These are phyloP conservation scores for Dermolepida albohirtum DNA, from an alignment of 2,888 invertebrate species.

Conservation along the genomic window DNA sequence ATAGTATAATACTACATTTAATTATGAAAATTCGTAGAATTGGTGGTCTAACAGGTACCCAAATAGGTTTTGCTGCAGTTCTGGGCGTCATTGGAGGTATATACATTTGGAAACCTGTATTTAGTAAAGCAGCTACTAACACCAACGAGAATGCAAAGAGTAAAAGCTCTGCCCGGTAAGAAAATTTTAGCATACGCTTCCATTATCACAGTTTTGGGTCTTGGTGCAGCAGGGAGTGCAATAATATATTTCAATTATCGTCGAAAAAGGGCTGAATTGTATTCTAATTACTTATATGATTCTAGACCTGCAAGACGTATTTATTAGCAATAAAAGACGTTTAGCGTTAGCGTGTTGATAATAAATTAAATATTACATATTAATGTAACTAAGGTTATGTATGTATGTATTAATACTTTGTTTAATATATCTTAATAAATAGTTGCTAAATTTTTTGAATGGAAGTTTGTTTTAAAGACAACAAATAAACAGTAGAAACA, in stretches of 20 bases:
- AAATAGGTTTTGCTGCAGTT: constrained; percentile 56
- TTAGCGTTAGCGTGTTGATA: too few species aligned
- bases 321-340: background rate
- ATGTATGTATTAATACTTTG: too few species aligned
- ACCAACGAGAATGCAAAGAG: constrained; percentile 4
- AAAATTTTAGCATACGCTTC: constrained; percentile 1
- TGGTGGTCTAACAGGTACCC: constrained; percentile 55
- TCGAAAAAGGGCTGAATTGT: constrained; percentile 16
- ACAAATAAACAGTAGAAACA: too few species aligned
- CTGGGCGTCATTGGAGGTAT: constrained; percentile 59
- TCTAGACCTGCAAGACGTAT: constrained; percentile 18
- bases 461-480: too few species aligned
- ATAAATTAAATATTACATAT: too few species aligned
- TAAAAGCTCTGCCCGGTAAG: constrained; percentile 4
- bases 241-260: background rate
- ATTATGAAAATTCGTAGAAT: constrained; percentile 58
- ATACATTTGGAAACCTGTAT: constrained; percentile 64
- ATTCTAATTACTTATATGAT: constrained; percentile 24
- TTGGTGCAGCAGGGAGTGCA: background rate
- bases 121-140: constrained; percentile 45
- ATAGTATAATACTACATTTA: background rate
- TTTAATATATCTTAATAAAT: too few species aligned
- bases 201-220: constrained; percentile 9
- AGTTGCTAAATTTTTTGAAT: too few species aligned
- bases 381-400: too few species aligned